These are phyloP conservation scores for Petrocephalus microphthalmus DNA, from an alignment of 2,113 vertebrate genomes.

Conservation along the genomic window DNA sequence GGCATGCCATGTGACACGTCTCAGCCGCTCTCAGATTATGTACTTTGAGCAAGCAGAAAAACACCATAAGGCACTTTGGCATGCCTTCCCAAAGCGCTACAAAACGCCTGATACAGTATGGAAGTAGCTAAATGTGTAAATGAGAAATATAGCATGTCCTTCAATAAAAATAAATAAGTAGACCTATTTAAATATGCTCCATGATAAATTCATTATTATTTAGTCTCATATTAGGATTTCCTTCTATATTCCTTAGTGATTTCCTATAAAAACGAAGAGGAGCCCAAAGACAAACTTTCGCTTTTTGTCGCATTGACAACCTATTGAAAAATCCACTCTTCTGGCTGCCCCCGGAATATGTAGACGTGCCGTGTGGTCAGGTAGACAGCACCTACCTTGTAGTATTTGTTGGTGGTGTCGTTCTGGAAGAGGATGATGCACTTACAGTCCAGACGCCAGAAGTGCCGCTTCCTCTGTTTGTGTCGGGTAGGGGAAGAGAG, in stretches of 20 bases:
- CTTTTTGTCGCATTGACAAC: neutral
- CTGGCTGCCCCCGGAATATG: neutral
- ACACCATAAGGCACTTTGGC: neutral
- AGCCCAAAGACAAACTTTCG: neutral
- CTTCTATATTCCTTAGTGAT: neutral
- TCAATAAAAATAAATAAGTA: neutral
- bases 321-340: neutral
- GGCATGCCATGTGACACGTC: neutral
- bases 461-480: conserved; percentile 78
- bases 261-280: neutral
- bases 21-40: neutral
- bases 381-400: conserved; percentile 63
- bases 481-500: conserved; percentile 20
- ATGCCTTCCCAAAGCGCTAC: neutral
- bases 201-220: neutral
- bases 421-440: conserved; percentile 86
- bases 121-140: neutral
- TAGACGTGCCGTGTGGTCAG: neutral
- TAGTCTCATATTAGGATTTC: neutral
- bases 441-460: conserved; percentile 84
- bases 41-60: neutral
- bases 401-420: conserved; percentile 81
- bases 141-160: neutral
- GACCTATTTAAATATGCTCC: neutral
- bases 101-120: neutral